Conservation (phyloP, 2,113 vertebrate genomes). For the Gymnocephalus cernua region DNA sequence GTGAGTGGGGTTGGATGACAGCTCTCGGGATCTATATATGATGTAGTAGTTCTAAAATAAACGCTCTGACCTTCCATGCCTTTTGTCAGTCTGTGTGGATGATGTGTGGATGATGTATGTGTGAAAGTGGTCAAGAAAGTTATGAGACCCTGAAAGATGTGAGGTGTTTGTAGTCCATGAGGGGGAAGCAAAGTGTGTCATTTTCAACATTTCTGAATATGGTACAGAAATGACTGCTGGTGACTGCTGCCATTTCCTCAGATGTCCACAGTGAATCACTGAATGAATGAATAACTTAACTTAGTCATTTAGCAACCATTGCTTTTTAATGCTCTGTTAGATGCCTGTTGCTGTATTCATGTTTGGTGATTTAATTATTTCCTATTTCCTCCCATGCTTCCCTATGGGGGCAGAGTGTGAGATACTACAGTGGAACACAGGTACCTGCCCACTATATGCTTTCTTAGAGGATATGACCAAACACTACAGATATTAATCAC, state of each 20-base stretch:
- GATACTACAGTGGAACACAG: conserved; percentile 75
- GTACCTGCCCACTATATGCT: conserved; percentile 54
- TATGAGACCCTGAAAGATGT: conserved; percentile 28
- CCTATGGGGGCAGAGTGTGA: conserved; percentile 78
- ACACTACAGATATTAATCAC: conserved; percentile 7
- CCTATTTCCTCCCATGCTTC: conserved; percentile 69
- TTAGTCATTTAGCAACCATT: conserved; percentile 17
- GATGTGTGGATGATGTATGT: too few relatives aligned
- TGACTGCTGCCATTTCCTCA: conserved; percentile 47
- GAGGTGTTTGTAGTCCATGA: conserved; percentile 11
- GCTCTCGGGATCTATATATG: neutral
- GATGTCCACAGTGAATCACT: conserved; percentile 37
- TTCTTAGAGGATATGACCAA: conserved; percentile 9
- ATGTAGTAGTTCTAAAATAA: conserved; percentile 40
- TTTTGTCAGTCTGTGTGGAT: conserved; percentile 3
- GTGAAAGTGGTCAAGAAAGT: neutral
- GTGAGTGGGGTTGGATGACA: conserved; percentile 80
- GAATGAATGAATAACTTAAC: conserved; percentile 37
- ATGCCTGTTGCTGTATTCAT: conserved; percentile 14
- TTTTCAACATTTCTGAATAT: conserved; percentile 5
- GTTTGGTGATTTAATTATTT: conserved; percentile 57
- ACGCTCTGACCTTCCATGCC: conserved; percentile 14
- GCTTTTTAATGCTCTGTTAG: conserved; percentile 11
- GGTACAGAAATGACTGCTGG: conserved; percentile 3
- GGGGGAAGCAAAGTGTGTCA: conserved; percentile 18